Conservation (phyloP, 2,888 invertebrate genomes). For the Melikaiella ostensackeni region DNA sequence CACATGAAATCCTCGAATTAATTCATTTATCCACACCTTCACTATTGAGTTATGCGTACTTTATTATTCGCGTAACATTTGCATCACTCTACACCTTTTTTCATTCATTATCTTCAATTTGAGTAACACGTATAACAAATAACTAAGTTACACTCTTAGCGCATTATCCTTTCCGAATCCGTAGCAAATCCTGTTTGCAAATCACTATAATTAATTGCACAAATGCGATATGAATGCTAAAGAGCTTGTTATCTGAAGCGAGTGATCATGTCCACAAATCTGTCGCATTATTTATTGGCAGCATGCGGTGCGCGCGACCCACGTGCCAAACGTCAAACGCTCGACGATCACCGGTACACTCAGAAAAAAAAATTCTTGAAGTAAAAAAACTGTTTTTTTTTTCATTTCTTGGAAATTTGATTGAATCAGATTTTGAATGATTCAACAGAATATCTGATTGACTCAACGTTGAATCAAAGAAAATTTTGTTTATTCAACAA, state of each 20-base stretch:
- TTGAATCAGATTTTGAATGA: too few species aligned
- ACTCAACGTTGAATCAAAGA: too few species aligned
- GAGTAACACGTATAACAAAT: background rate
- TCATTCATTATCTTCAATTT: background rate
- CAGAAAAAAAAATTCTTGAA: too few species aligned
- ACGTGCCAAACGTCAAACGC: conserved; percentile 17
- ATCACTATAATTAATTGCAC: background rate
- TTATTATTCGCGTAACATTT: background rate
- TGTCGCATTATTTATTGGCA: conserved; percentile 20
- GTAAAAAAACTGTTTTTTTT: too few species aligned
- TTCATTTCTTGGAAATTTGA: too few species aligned
- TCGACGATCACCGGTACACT: background rate
- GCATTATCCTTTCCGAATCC: background rate
- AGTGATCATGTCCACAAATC: conserved; percentile 22
- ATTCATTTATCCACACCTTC: background rate
- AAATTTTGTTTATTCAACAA: too few species aligned
- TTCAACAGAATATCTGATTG: too few species aligned
- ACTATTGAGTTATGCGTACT: background rate
- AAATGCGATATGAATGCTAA: background rate
- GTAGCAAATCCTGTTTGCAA: background rate
- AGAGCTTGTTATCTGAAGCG: background rate
- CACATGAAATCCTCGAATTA: background rate
- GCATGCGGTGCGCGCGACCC: conserved; percentile 13
- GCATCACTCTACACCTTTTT: background rate
- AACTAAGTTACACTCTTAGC: background rate